Conservation (phyloP, 2,113 vertebrate genomes). For the Herpetotheres cachinnans region DNA sequence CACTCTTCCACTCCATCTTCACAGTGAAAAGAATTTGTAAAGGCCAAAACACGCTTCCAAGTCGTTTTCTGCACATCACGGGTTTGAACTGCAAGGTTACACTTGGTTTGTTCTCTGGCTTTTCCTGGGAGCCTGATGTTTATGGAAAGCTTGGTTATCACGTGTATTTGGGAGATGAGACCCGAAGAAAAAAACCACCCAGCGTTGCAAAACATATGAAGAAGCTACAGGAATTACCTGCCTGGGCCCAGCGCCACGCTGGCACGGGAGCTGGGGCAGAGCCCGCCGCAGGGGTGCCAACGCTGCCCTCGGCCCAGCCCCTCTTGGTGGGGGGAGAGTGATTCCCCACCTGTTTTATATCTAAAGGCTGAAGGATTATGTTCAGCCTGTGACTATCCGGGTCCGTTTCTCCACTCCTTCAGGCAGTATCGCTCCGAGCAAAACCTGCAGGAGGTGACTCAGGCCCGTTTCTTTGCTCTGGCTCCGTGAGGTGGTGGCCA, state of each 20-base stretch:
- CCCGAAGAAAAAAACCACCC: neutral
- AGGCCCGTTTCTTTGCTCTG: neutral
- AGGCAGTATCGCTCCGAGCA: rapidly evolving
- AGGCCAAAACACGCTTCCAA: neutral
- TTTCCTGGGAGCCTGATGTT: neutral
- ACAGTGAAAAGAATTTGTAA: neutral
- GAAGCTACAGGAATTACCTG: neutral
- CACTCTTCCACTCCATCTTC: neutral
- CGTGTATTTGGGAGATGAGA: neutral
- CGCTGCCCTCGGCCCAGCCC: rapidly evolving
- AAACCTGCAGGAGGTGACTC: neutral
- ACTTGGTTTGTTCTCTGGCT: neutral
- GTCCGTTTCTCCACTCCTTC: neutral
- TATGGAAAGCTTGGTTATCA: neutral
- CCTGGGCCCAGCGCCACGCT: rapidly evolving
- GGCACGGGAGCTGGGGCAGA: neutral
- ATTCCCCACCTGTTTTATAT: neutral
- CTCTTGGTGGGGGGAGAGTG: neutral
- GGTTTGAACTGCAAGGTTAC: neutral
- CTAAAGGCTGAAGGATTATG: neutral
- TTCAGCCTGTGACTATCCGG: neutral
- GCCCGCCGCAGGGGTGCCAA: rapidly evolving
- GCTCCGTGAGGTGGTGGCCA: neutral
- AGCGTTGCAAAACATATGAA: neutral
- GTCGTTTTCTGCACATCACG: neutral